phyloP scores from a whole-genome alignment of 2,888 invertebrate species.

The Phasia obesa region DNA sequence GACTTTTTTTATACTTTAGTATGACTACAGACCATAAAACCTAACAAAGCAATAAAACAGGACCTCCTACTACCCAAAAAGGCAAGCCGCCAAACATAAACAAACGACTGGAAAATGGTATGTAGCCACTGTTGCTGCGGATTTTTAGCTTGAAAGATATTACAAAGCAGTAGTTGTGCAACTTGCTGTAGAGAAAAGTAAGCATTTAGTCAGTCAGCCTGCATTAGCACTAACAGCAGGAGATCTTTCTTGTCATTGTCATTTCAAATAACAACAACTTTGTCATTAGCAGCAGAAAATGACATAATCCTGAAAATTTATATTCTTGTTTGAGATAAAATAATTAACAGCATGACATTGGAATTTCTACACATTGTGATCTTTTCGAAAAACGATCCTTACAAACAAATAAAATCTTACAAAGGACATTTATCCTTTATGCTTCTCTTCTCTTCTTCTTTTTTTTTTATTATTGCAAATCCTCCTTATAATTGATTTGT shows the following conservation, averaged over 20 bases:
- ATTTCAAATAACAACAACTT: constrained; percentile 5
- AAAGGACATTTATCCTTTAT: constrained; percentile 37
- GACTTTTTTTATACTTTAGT: no score
- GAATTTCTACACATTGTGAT: constrained; percentile 51
- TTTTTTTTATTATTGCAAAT: constrained; percentile 51
- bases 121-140: constrained; percentile 11
- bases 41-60: constrained; percentile 48
- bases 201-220: constrained; percentile 30
- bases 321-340: background rate
- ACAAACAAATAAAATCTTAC: background rate
- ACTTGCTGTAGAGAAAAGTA: constrained; percentile 53
- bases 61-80: constrained; percentile 56
- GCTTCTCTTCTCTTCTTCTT: background rate
- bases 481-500: constrained; percentile 66
- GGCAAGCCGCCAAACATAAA: constrained; percentile 30
- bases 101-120: background rate
- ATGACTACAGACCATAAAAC: constrained; percentile 38
- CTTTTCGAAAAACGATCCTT: constrained; percentile 43
- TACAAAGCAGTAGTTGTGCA: constrained; percentile 50
- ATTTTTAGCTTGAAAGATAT: background rate
- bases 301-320: constrained; percentile 40
- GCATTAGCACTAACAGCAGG: constrained; percentile 58
- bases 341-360: constrained; percentile 63
- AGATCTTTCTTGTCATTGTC: constrained; percentile 24
- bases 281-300: constrained; percentile 28